phyloP scores from a whole-genome alignment of 2,797 vertebrate genomes.

The Gephyroberyx darwinii region DNA sequence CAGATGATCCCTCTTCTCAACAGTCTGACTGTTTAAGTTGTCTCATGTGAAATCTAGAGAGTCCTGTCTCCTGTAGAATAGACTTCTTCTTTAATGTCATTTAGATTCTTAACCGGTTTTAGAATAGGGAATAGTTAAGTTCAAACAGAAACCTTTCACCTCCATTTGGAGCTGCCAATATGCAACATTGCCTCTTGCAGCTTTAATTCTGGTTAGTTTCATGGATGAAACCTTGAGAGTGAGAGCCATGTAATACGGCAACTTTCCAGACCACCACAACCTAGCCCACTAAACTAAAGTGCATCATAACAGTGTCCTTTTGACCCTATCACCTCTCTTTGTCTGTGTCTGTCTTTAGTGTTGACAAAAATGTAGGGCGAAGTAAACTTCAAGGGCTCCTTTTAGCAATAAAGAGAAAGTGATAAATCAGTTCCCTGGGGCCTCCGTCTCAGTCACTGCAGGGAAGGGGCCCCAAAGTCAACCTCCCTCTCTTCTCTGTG shows the following conservation, averaged over 20 bases:
- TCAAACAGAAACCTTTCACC: no score
- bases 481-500: not conserved
- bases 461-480: constrained; percentile 17
- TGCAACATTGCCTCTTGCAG: no score
- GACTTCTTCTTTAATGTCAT: no score
- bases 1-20: not conserved
- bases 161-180: no score
- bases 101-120: no score
- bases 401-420: constrained; percentile 63
- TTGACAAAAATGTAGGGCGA: constrained; percentile 48
- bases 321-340: constrained; percentile 44
- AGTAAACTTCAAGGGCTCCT: constrained; percentile 60
- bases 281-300: not conserved
- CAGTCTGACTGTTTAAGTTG: no score
- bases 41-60: no score
- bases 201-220: not conserved
- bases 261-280: not conserved
- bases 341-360: constrained; percentile 35
- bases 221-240: not conserved
- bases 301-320: constrained; percentile 8
- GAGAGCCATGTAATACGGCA: not conserved
- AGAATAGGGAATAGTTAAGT: no score
- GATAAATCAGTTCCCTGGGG: constrained; percentile 46
- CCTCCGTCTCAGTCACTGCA: constrained; percentile 37
- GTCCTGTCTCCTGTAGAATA: no score